phyloP scores from a whole-genome alignment of 2,797 vertebrate genomes.

The Gallinago stenura region DNA sequence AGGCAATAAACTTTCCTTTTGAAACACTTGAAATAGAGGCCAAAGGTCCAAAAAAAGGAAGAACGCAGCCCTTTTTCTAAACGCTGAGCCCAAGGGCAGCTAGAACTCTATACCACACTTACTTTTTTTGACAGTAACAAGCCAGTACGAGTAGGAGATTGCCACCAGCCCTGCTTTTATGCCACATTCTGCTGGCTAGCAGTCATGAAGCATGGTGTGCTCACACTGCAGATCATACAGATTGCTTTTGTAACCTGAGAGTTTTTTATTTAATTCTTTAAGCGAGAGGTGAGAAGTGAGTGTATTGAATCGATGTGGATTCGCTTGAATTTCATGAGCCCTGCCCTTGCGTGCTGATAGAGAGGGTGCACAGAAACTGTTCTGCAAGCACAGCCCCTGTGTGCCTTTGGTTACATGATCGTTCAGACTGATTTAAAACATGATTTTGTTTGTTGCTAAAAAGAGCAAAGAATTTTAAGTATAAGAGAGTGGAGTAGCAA shows the following conservation, averaged over 20 bases:
- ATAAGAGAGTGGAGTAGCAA: not conserved
- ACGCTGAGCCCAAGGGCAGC: not conserved
- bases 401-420: rapidly evolving
- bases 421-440: not conserved
- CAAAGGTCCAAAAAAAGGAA: not conserved
- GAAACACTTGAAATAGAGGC: not conserved
- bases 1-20: not conserved
- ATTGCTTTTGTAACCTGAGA: not conserved
- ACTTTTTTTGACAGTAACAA: not conserved
- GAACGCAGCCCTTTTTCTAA: not conserved
- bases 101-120: not conserved
- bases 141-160: not conserved
- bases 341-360: not conserved
- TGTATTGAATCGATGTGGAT: not conserved
- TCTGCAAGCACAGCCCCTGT: not conserved
- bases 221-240: not conserved
- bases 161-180: not conserved
- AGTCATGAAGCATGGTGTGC: rapidly evolving
- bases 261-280: not conserved
- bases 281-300: not conserved
- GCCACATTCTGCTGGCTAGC: not conserved
- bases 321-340: not conserved
- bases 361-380: not conserved
- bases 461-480: not conserved
- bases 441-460: not conserved